Evolutionary conservation across 2,113 vertebrate genomes (phyloP).

Genomic region (Cyphomyrus plagiostoma): DNA sequence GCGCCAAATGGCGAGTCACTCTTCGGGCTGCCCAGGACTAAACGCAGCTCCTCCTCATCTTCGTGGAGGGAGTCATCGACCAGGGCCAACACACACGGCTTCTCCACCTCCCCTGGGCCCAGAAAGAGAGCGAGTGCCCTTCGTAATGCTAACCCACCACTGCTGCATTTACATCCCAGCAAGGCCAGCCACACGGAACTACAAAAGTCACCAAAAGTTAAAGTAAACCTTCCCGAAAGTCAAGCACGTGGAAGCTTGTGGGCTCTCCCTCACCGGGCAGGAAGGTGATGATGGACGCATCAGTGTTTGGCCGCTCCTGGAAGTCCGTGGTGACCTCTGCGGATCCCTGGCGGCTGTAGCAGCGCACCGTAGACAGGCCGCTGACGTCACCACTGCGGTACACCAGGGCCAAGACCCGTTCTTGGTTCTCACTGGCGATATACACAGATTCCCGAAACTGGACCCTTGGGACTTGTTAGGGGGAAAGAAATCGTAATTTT

Average conservation of each 20-base stretch:
- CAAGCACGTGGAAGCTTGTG: neutral
- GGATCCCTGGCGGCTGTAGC: constrained; percentile 85
- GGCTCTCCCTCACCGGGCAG: constrained; percentile 65
- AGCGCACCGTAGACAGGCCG: constrained; percentile 77
- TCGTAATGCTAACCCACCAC: neutral
- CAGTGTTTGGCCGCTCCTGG: constrained; percentile 85
- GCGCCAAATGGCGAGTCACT: constrained; percentile 83
- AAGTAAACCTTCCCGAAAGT: neutral
- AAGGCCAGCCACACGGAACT: neutral
- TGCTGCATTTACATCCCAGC: neutral
- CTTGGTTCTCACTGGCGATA: constrained; percentile 67
- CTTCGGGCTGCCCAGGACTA: constrained; percentile 80
- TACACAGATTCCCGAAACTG: constrained; percentile 77
- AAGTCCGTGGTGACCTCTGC: constrained; percentile 96
- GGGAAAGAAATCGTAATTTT: neutral
- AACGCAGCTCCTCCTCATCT: constrained; percentile 78
- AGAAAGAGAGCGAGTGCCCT: neutral
- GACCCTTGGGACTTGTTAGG: constrained; percentile 77
- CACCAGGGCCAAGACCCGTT: constrained; percentile 65
- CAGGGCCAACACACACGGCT: constrained; percentile 70
- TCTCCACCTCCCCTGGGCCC: constrained; percentile 78
- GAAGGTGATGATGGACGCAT: constrained; percentile 75
- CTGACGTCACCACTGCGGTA: constrained; percentile 75
- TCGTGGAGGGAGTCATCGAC: constrained; percentile 77
- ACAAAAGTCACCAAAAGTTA: neutral